These are phyloP conservation scores for Phoeniculus purpureus DNA, from an alignment of 2,797 vertebrate genomes.

Conservation along the genomic window DNA sequence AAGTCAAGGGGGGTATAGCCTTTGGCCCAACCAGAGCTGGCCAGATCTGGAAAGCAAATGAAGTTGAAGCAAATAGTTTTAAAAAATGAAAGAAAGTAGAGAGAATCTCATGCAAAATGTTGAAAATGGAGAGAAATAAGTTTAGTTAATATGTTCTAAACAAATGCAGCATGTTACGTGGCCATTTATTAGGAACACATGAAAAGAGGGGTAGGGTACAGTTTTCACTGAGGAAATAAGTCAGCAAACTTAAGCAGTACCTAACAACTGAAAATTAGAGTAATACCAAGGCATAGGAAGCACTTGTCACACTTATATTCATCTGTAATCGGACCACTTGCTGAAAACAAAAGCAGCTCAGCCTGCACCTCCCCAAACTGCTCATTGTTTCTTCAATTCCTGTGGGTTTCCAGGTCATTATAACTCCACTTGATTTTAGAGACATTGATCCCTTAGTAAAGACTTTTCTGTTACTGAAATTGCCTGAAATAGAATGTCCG, in stretches of 20 bases:
- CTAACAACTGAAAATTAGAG: background rate
- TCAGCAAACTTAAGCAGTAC: background rate
- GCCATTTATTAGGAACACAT: background rate
- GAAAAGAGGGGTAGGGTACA: background rate
- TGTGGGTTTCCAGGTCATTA: background rate
- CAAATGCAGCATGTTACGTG: accelerated
- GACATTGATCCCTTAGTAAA: background rate
- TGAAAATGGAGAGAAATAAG: background rate
- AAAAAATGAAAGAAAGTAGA: background rate
- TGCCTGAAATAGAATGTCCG: background rate
- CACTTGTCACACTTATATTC: background rate
- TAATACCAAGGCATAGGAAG: background rate
- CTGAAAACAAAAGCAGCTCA: background rate
- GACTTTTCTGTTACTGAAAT: background rate
- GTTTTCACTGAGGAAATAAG: background rate
- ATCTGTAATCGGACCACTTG: background rate
- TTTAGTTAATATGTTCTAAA: background rate
- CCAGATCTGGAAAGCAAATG: slow-evolving; percentile 77
- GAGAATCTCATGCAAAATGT: background rate
- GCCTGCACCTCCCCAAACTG: background rate
- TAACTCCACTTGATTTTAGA: background rate
- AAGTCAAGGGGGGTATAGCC: slow-evolving; percentile 80
- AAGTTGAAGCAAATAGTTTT: background rate
- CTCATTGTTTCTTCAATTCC: background rate
- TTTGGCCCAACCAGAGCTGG: slow-evolving; percentile 82